Evolutionary conservation across 1,140 invertebrate genomes (phyloP).

Genomic region (Trinorchestia longiramus): DNA sequence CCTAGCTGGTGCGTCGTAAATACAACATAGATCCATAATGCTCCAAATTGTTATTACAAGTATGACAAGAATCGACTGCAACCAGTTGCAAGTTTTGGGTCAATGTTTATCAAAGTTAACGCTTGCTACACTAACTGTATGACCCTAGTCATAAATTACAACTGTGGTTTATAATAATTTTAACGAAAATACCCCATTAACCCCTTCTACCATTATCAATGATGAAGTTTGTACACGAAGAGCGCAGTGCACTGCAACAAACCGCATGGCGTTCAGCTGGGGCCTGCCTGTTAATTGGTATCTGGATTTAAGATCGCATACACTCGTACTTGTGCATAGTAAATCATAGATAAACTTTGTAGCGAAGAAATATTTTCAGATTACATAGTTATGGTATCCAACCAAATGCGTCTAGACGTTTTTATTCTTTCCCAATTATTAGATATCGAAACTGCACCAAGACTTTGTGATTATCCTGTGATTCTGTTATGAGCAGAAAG

Average conservation of each 20-base stretch:
- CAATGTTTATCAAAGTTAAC: background rate
- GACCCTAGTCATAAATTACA: background rate
- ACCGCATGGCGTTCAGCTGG: background rate
- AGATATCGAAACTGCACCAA: background rate
- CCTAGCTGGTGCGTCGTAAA: background rate
- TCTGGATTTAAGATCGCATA: background rate
- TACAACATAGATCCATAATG: background rate
- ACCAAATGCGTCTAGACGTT: background rate
- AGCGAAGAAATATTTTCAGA: background rate
- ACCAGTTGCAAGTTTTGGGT: background rate
- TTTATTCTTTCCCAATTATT: background rate
- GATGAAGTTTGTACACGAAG: background rate
- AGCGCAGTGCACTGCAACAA: background rate
- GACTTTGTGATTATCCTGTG: background rate
- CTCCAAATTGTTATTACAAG: background rate
- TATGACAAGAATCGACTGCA: background rate
- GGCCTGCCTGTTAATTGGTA: background rate
- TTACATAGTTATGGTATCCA: background rate
- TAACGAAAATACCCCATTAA: background rate
- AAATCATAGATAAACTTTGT: background rate
- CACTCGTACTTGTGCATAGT: background rate
- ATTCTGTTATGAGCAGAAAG: background rate
- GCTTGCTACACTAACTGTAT: background rate
- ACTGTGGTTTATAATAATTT: background rate
- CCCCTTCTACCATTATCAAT: background rate